Conservation (phyloP, 2,888 invertebrate species). For the Spialia ferax region DNA sequence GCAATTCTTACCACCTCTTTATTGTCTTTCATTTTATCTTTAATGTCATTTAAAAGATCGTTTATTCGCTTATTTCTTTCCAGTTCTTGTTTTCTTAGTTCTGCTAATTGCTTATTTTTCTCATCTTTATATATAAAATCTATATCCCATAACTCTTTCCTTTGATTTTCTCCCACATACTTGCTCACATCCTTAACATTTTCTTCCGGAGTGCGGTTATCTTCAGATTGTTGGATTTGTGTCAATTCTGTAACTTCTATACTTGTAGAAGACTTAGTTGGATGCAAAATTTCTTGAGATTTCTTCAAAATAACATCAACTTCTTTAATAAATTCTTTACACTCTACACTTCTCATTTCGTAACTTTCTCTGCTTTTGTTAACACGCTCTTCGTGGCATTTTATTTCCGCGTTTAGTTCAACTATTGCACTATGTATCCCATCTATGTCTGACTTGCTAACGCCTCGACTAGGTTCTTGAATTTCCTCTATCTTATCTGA, state of each 20-base stretch:
- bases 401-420: conserved; percentile 69
- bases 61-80: conserved; percentile 70
- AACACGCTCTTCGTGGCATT: conserved; percentile 71
- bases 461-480: conserved; percentile 36
- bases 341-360: conserved; percentile 70
- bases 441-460: conserved; percentile 68
- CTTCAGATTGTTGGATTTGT: not conserved
- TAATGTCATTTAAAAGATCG: conserved; percentile 70
- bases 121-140: conserved; percentile 57
- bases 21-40: conserved; percentile 79
- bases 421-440: conserved; percentile 72
- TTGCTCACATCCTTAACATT: conserved; percentile 4
- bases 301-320: conserved; percentile 72
- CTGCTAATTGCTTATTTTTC: conserved; percentile 55
- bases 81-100: conserved; percentile 59
- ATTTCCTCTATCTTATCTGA: not conserved
- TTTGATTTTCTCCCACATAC: conserved; percentile 49
- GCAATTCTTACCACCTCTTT: conserved; percentile 73
- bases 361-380: conserved; percentile 68
- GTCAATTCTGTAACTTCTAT: conserved; percentile 1
- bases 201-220: not conserved
- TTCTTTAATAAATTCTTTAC: conserved; percentile 74
- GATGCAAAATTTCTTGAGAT: conserved; percentile 73
- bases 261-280: conserved; percentile 45
- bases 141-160: conserved; percentile 68